A percentile compares a stretch with the other conserved stretches of the same genome.
Evolutionary conservation across 1,140 invertebrate genomes (phyloP).

Genomic region (Bombyx mandarina): DNA sequence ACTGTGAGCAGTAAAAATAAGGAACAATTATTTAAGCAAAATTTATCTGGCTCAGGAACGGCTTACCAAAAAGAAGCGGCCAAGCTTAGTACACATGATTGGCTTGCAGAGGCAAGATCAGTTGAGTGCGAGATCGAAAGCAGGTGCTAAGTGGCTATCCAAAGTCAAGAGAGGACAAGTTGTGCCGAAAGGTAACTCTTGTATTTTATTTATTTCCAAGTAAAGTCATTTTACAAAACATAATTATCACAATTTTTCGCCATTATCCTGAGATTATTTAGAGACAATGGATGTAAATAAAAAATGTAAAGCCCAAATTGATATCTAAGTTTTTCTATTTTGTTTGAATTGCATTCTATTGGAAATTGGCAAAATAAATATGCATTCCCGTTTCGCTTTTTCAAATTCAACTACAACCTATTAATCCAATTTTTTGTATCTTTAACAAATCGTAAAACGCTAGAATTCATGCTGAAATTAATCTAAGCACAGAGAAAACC

Average conservation of each 20-base stretch:
- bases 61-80: constrained; percentile 80
- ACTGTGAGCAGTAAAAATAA: not conserved
- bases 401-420: not conserved
- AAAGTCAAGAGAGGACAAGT: constrained; percentile 87
- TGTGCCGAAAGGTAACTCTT: constrained; percentile 76
- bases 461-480: not conserved
- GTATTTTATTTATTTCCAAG: no score
- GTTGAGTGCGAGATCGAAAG: constrained; percentile 84
- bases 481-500: no score
- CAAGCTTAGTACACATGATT: constrained; percentile 86
- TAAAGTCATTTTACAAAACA: no score
- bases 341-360: no score
- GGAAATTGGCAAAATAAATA: no score
- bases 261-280: no score
- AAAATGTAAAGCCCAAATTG: not conserved
- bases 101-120: constrained; percentile 78
- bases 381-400: not conserved
- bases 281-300: not conserved
- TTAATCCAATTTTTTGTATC: not conserved
- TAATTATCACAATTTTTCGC: no score
- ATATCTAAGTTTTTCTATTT: no score
- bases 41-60: constrained; percentile 63
- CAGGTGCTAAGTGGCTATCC: constrained; percentile 87
- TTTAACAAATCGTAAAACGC: not conserved
- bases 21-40: constrained; percentile 7